Conservation (phyloP, 35 echinoderm and acorn worm species). For the Heliocidaris tuberculata region DNA sequence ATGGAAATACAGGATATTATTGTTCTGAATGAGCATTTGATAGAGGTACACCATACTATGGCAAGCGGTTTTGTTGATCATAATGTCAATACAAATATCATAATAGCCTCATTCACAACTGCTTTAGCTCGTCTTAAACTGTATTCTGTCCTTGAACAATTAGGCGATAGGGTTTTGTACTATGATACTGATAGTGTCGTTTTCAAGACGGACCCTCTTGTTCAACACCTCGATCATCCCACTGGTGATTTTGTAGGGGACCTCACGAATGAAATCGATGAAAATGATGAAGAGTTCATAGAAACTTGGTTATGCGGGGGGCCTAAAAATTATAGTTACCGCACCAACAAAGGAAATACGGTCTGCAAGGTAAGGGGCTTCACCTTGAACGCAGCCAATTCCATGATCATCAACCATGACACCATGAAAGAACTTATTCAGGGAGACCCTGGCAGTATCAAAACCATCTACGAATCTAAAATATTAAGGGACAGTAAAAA, state of each 20-base stretch:
- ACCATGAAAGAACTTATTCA: slow-evolving; percentile 49
- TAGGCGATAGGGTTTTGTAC: slow-evolving; percentile 61
- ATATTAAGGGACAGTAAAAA: slow-evolving; percentile 42
- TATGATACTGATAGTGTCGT: slow-evolving; percentile 78
- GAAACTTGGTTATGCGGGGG: slow-evolving; percentile 50
- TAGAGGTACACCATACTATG: slow-evolving; percentile 14
- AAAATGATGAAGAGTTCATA: slow-evolving; percentile 51
- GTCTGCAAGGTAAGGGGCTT: slow-evolving; percentile 57
- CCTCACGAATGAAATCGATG: slow-evolving; percentile 64
- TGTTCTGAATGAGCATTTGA: slow-evolving; percentile 49
- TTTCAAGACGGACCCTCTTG: slow-evolving; percentile 30
- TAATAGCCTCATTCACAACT: slow-evolving; percentile 72
- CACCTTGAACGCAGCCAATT: slow-evolving; percentile 51
- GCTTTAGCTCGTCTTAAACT: slow-evolving; percentile 67
- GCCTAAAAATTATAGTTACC: slow-evolving; percentile 65
- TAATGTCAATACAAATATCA: slow-evolving; percentile 43
- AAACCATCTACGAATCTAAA: slow-evolving; percentile 31
- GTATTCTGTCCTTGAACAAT: slow-evolving; percentile 58
- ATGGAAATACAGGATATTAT: slow-evolving; percentile 26
- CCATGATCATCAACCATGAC: slow-evolving; percentile 52
- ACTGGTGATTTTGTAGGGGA: slow-evolving; percentile 66
- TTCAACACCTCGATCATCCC: slow-evolving; percentile 16
- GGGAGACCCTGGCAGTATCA: background rate
- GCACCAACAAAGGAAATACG: slow-evolving; percentile 53
- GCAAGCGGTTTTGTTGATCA: slow-evolving; percentile 29